Conservation (phyloP, 1,140 invertebrate genomes). For the Oncopodura yosiiana region DNA sequence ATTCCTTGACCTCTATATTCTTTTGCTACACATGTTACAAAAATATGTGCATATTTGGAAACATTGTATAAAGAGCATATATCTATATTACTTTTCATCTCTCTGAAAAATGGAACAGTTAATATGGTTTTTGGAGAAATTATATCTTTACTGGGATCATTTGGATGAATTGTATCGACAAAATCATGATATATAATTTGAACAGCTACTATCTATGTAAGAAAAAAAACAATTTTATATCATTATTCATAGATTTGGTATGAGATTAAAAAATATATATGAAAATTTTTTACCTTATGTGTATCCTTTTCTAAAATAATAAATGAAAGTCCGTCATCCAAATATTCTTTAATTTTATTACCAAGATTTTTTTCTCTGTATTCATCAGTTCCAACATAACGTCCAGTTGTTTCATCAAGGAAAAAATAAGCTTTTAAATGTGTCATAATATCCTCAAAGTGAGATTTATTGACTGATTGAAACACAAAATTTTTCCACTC, state of each 20-base stretch:
- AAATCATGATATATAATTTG: neutral
- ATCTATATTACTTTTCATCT: neutral
- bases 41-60: neutral
- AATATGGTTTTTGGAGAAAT: neutral
- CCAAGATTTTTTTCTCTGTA: neutral
- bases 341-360: neutral
- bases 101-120: neutral
- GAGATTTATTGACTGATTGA: neutral
- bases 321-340: neutral
- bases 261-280: too few relatives aligned
- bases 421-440: neutral
- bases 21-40: neutral
- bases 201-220: neutral
- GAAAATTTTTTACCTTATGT: neutral
- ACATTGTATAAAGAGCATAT: conserved; percentile 12
- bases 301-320: neutral
- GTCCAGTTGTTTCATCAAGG: neutral
- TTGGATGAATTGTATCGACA: neutral
- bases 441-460: neutral
- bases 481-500: conserved; percentile 3
- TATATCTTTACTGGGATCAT: too few relatives aligned
- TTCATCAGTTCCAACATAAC: neutral
- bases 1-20: conserved; percentile 5
- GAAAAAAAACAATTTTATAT: neutral
- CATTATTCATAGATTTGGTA: too few relatives aligned